Conservation (phyloP, 2,888 invertebrate genomes). For the Selenia dentaria region DNA sequence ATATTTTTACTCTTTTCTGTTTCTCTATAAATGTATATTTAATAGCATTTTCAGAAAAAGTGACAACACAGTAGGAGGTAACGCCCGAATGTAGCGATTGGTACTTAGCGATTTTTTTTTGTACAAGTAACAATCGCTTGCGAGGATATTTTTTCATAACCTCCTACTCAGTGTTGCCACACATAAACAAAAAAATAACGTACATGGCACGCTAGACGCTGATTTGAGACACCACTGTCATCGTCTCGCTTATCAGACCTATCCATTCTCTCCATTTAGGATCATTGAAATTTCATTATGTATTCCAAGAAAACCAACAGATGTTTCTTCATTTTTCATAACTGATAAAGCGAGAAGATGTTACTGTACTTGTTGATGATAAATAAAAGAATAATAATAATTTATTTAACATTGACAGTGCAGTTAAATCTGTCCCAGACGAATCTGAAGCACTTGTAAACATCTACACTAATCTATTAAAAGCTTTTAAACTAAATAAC, state of each 20-base stretch:
- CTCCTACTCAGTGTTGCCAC: slow-evolving; percentile 79
- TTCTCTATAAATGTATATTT: slow-evolving; percentile 26
- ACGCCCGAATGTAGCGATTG: slow-evolving; percentile 70
- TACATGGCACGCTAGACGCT: slow-evolving; percentile 80
- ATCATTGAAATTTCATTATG: slow-evolving; percentile 28
- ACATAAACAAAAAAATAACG: slow-evolving; percentile 60
- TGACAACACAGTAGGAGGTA: slow-evolving; percentile 81
- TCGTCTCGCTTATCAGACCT: slow-evolving; percentile 70
- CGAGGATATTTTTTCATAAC: slow-evolving; percentile 41
- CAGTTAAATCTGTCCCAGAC: slow-evolving; percentile 68
- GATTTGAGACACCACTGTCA: slow-evolving; percentile 81
- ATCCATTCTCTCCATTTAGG: slow-evolving; percentile 26
- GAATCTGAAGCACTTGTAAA: slow-evolving; percentile 74
- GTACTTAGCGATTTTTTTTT: slow-evolving; percentile 51
- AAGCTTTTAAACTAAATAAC: slow-evolving; percentile 1
- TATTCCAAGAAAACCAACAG: too few relatives aligned
- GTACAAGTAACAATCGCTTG: slow-evolving; percentile 70
- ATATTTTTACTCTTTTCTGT: slow-evolving; percentile 7
- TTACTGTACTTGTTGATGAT: slow-evolving; percentile 57
- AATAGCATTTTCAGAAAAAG: slow-evolving; percentile 58
- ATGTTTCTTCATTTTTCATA: slow-evolving; percentile 34
- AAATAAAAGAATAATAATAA: slow-evolving; percentile 42
- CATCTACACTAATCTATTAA: slow-evolving; percentile 4
- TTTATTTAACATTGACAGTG: slow-evolving; percentile 59
- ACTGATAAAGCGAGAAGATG: slow-evolving; percentile 73